These are phyloP conservation scores for Pherbina coryleti DNA, from an alignment of 2,888 invertebrate genomes.

Conservation along the genomic window DNA sequence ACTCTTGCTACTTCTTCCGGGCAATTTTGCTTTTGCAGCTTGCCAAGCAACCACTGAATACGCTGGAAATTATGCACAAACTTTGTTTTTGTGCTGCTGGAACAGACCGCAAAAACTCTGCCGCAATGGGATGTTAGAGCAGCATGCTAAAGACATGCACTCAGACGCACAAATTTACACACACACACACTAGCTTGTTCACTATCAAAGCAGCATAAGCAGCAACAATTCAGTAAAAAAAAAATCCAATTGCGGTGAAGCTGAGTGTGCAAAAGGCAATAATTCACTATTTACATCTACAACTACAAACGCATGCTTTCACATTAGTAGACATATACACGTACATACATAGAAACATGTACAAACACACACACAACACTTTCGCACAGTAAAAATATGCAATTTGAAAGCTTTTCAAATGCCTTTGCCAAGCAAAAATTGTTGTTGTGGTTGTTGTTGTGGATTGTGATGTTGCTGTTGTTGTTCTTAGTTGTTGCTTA, in stretches of 20 bases:
- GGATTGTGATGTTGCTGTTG: background rate
- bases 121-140: no score
- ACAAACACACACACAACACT: background rate
- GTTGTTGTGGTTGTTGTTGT: constrained; percentile 11
- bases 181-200: no score
- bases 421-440: background rate
- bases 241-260: background rate
- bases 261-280: background rate
- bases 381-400: background rate
- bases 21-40: no score
- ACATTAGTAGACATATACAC: background rate
- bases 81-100: no score
- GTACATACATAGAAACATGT: background rate
- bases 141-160: no score
- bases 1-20: no score
- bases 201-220: background rate
- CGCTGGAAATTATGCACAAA: no score
- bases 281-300: constrained; percentile 8
- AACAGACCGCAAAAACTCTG: no score
- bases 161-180: no score
- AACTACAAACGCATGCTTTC: constrained; percentile 8
- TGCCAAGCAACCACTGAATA: no score
- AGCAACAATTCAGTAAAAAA: background rate
- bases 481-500: background rate
- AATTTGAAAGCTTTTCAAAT: constrained; percentile 2